phyloP scores from a whole-genome alignment of 2,888 invertebrate genomes.

The Caenorhabditis doughertyi region DNA sequence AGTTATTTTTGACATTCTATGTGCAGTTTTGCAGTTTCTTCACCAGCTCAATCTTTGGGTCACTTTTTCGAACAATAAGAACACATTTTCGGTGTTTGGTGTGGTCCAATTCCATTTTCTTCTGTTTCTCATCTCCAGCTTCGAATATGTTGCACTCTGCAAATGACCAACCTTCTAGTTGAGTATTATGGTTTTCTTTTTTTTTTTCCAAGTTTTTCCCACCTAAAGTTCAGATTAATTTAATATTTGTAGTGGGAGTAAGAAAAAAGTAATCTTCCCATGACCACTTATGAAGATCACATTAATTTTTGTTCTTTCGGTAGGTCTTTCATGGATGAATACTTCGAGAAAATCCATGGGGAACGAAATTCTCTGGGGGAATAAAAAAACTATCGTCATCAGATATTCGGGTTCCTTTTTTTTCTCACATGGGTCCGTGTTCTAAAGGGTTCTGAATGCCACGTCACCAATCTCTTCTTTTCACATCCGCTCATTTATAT shows the following conservation, averaged over 20 bases:
- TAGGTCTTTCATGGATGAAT: not conserved
- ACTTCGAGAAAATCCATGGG: too few relatives aligned
- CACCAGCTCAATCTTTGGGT: not conserved
- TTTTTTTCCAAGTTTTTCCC: not conserved
- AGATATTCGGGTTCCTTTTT: slow-evolving; percentile 16
- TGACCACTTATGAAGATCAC: slow-evolving; percentile 23
- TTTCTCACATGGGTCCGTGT: slow-evolving; percentile 28
- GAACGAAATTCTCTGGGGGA: not conserved
- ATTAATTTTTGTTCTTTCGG: slow-evolving; percentile 11
- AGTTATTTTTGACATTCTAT: slow-evolving; percentile 8
- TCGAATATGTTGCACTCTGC: slow-evolving; percentile 4
- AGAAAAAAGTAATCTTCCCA: slow-evolving; percentile 3
- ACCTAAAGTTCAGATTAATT: slow-evolving; percentile 23
- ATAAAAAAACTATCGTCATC: not conserved
- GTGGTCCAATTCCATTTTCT: not conserved
- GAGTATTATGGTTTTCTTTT: slow-evolving; percentile 1
- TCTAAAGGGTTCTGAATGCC: slow-evolving; percentile 4
- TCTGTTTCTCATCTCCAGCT: slow-evolving; percentile 8
- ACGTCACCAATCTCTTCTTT: slow-evolving; percentile 38
- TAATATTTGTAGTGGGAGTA: slow-evolving; percentile 31
- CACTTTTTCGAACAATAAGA: slow-evolving; percentile 14
- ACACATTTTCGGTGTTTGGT: slow-evolving; percentile 20
- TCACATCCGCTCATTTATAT: slow-evolving; percentile 53
- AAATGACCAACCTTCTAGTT: slow-evolving; percentile 11
- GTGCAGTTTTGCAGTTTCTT: slow-evolving; percentile 30